Conservation (phyloP, 2,113 vertebrate species). For the Puntigrus tetrazona region DNA sequence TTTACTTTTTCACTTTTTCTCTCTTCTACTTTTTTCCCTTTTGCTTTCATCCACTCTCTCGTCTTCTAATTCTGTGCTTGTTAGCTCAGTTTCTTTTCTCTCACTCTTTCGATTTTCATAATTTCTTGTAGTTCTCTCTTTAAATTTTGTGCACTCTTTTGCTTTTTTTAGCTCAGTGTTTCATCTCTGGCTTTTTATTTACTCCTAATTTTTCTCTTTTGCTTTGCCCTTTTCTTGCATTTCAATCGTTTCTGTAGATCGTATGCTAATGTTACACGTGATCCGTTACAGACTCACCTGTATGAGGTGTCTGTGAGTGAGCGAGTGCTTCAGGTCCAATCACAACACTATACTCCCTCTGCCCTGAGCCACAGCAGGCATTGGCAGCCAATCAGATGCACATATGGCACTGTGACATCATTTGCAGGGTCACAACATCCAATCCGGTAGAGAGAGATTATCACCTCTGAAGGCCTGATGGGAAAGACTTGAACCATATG, state of each 20-base stretch:
- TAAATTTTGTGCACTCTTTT: background rate
- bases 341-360: background rate
- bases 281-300: background rate
- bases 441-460: conserved; percentile 70
- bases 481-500: conserved; percentile 26
- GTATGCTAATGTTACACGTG: background rate
- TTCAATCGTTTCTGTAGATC: background rate
- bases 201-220: background rate
- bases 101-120: background rate
- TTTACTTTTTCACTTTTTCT: background rate
- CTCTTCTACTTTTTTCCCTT: background rate
- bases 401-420: conserved; percentile 69
- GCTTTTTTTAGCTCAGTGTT: background rate
- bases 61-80: background rate
- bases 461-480: conserved; percentile 67
- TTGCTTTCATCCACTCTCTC: background rate
- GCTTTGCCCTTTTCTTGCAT: background rate
- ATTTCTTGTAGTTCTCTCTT: too few relatives aligned
- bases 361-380: conserved; percentile 31
- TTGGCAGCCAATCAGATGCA: conserved; percentile 53
- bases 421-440: conserved; percentile 64
- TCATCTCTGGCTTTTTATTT: background rate
- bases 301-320: background rate
- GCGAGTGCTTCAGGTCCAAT: background rate
- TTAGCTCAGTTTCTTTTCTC: background rate